Percentiles rank a stretch among this genome's conserved stretches.
Evolutionary conservation across 30 jellyfish, hydroid and myxozoan species (phyloP).

Genomic region (Aurelia sp.): DNA sequence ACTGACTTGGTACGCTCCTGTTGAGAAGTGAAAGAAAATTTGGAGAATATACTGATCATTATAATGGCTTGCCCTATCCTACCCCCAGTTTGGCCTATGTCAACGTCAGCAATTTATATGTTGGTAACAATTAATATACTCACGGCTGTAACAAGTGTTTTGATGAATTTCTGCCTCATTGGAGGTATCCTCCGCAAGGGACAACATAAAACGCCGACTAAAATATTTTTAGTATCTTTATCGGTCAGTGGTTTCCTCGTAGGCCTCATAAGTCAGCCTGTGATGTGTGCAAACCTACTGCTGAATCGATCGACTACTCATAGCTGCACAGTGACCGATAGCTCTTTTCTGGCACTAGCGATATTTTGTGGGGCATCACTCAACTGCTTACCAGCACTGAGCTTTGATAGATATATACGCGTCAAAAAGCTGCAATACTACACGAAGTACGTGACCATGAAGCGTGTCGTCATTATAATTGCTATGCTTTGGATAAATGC

Average conservation of each 20-base stretch:
- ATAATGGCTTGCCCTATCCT: slow-evolving; percentile 35
- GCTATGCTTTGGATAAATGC: neutral
- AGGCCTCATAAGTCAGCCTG: slow-evolving; percentile 57
- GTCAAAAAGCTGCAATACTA: neutral
- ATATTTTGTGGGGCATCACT: neutral
- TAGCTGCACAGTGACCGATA: too few species aligned
- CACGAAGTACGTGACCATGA: neutral
- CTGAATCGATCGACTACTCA: neutral
- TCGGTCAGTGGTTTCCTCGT: slow-evolving; percentile 51
- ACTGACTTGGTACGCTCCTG: too few species aligned
- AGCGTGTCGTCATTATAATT: neutral
- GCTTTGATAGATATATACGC: slow-evolving; percentile 3
- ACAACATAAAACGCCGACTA: slow-evolving; percentile 31
- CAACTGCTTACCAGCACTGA: neutral
- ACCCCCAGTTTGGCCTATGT: slow-evolving; percentile 44
- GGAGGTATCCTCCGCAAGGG: slow-evolving; percentile 26
- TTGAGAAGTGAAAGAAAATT: too few species aligned
- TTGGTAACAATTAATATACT: slow-evolving; percentile 28
- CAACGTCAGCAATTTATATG: slow-evolving; percentile 10
- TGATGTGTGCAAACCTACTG: slow-evolving; percentile 41
- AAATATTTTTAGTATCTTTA: slow-evolving; percentile 29
- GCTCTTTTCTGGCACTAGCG: neutral
- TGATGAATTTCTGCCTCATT: slow-evolving; percentile 36
- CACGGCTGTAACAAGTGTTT: slow-evolving; percentile 25
- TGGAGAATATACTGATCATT: neutral